Conservation (phyloP, 2,888 invertebrate species). For the Quadriops clusia region DNA sequence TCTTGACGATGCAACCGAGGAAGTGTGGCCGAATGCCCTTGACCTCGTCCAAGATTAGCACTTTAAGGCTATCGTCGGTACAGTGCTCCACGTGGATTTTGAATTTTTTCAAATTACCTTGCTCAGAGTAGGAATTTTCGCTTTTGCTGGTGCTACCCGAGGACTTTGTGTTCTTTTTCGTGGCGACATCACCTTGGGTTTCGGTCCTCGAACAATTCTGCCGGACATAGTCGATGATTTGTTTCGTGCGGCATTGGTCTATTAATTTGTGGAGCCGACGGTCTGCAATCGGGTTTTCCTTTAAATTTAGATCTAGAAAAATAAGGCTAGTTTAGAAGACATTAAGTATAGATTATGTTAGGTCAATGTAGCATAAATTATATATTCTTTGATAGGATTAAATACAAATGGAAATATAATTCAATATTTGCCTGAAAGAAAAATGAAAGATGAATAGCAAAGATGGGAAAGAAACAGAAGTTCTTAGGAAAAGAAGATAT, state of each 20-base stretch:
- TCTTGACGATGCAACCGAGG: constrained; percentile 57
- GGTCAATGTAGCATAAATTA: constrained; percentile 1
- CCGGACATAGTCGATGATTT: constrained; percentile 65
- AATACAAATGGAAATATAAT: too few species aligned
- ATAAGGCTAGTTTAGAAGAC: constrained; percentile 7
- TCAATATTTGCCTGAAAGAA: too few species aligned
- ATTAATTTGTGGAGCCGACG: constrained; percentile 62
- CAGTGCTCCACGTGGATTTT: constrained; percentile 28
- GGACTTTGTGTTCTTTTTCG: constrained; percentile 35
- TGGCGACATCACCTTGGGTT: constrained; percentile 29
- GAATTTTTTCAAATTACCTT: constrained; percentile 27
- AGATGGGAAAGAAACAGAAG: too few species aligned
- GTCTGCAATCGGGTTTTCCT: constrained; percentile 62
- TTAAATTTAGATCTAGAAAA: constrained; percentile 54
- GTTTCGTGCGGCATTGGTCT: constrained; percentile 61
- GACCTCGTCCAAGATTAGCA: constrained; percentile 31
- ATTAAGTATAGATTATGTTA: constrained; percentile 1
- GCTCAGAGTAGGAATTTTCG: constrained; percentile 1
- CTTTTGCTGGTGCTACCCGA: constrained; percentile 25
- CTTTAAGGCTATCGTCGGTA: constrained; percentile 17
- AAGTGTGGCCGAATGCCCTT: constrained; percentile 56
- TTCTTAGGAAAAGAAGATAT: too few species aligned
- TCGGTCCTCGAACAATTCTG: constrained; percentile 45
- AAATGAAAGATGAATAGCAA: too few species aligned
- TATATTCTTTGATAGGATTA: too few species aligned